Evolutionary conservation across 2,888 invertebrate genomes (phyloP), one percentile per base, ranked within the genome.

Genomic region (Pandemis cinnamomeana): DNA sequence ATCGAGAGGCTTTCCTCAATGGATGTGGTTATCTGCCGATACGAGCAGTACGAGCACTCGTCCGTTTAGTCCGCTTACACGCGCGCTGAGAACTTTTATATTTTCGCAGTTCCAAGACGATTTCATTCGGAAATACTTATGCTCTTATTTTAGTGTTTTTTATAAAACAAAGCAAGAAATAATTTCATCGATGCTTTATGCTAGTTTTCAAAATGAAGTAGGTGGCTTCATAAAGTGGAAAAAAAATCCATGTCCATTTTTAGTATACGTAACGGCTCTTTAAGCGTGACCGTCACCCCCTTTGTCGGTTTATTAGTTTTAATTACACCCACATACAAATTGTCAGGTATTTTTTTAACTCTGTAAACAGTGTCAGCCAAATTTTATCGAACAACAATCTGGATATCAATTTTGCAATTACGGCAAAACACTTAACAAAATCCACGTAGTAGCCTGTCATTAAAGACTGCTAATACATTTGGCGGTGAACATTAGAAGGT

Each of bases 1-100:
- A 87, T 82, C 85, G 85, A 83, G 81, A 85, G 84, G 83, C 79
- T 87, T 86, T 84, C 81, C 80, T 86, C 86, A 89, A 89, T 88
- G 81, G 79, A 80, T 78, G 78, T 79, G 79, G 79, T 80, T 85
- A 85, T 86, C 84, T 80, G 78, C 77, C 76, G 70, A 78, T 79
- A 76, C 81, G 82, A 83, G 80, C 78, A 78, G 78, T 79, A 76
- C 81, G 81, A 83, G 80, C 78, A 78, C 79, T 78, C 77, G 78
- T 78, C 77, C 79, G 79, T 70, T 62, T 70, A 42, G 62, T 48
- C 55, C 41, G 64, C 48, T 64, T 67, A 27, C 46, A 46, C 11
- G 15, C 10, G 41, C 10, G 11, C 11, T 11, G 61, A 48, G 8
- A 60, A 62, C 42, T 62, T 70, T 61, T 36, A 51, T 51, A 67